Base-by-base conservation (phyloP, 2,113 vertebrate species). In the Asarcornis scutulata region DNA sequence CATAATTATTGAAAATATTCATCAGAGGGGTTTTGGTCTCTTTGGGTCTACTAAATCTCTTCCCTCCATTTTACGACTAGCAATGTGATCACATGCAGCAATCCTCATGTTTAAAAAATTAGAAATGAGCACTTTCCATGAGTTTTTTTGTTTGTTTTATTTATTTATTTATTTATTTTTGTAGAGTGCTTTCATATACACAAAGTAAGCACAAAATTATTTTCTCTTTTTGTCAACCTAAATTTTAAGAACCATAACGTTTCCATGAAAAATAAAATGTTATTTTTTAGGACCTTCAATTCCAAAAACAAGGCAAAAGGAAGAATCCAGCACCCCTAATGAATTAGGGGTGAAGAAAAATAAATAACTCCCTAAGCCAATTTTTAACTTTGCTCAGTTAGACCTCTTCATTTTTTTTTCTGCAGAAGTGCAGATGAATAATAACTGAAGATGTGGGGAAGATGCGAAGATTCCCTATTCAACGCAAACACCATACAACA, bases 401-500 rank as follows among this genome's bases (percentile, higher is more conserved):
- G 36, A 64, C 4, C 4, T 90, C 71, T 78, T 40, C 8, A 32
- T 72, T 42, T 81, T 42, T 81, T 67, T 12, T 72, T 67, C 18
- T 46, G 29, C 32, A 44, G n/a, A 59, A 87, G 11, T 11, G 17
- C 34, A 55, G 31, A 42, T 29, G 48, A 82, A 72, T 23, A 72
- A 34, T n/a, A 89, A 74, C n/a, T 83, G 58, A 82, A 46, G 17
- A 64, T 0, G 1, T 22, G 23, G 7, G 32, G 23, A 21, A 27
- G 40, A 72, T 53, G 13, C 23, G 34, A 74, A 60, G 77, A 88
- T 68, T 68, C 55, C 46, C 74, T 79, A 89, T 91, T 55, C 31
- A 88, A 96, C 18, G 42, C 68, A 83, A 94, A 96, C 81, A 91
- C 93, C 88, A 88, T 11, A 93, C 13, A 95, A 96, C 97, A 97